A percentile compares a stretch with the other conserved stretches of the same genome.
Evolutionary conservation across 2,113 vertebrate genomes (phyloP).

Genomic region (Motacilla tschutschensis): DNA sequence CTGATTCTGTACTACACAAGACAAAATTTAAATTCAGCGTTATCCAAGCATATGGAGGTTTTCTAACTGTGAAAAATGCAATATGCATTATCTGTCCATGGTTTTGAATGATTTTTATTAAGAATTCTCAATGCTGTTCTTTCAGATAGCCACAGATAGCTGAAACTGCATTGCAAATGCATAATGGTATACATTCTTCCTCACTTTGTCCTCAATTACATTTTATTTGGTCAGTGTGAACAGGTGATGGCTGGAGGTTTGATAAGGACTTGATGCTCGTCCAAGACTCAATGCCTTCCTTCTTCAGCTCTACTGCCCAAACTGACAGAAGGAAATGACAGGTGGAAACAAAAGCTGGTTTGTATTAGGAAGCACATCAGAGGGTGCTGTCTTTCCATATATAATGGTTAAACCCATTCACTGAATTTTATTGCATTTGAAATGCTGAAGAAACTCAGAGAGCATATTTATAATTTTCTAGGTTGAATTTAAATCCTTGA

Average conservation of each 20-base stretch:
- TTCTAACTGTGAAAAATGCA: not conserved
- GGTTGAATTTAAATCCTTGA: not conserved
- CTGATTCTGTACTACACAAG: not conserved
- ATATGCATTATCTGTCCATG: not conserved
- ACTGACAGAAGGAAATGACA: not conserved
- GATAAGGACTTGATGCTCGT: not conserved
- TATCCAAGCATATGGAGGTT: not conserved
- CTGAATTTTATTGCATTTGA: not conserved
- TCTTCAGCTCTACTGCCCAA: not conserved
- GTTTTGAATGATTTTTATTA: not conserved
- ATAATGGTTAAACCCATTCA: not conserved
- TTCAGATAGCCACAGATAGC: not conserved
- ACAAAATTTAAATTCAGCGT: not conserved
- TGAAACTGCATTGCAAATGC: not conserved
- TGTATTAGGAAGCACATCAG: not conserved
- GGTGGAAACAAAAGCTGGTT: not conserved
- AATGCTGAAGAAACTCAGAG: not conserved
- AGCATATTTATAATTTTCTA: not conserved
- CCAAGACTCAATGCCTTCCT: not conserved
- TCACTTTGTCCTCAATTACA: not conserved
- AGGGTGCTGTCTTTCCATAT: not conserved
- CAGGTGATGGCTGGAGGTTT: not conserved
- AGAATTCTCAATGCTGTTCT: not conserved
- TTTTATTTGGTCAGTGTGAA: not conserved
- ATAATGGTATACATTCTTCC: not conserved